A percentile compares a stretch with the other conserved stretches of the same genome.
phyloP scores from a whole-genome alignment of 2,888 invertebrate species.

The Pterobdella sp. region DNA sequence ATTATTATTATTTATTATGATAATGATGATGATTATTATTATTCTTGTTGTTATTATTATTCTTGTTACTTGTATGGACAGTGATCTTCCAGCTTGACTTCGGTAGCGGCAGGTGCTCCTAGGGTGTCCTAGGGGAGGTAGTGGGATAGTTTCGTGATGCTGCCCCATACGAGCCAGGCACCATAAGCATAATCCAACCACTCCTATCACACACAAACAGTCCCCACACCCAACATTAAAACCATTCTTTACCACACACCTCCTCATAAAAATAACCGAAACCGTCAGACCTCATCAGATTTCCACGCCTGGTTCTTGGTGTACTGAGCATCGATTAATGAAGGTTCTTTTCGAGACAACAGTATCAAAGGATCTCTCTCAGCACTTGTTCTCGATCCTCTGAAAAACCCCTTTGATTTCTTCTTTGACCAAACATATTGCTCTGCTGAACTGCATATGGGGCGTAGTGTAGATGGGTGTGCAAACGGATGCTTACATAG shows the following conservation, averaged over 20 bases:
- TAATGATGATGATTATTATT: too few species aligned
- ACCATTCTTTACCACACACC: not conserved
- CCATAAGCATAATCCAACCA: slow-evolving; percentile 9
- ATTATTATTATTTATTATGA: too few species aligned
- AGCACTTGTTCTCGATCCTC: slow-evolving; percentile 84
- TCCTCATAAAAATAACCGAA: not conserved
- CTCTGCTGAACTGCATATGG: slow-evolving; percentile 56
- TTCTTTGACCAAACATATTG: slow-evolving; percentile 72
- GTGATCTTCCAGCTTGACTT: slow-evolving; percentile 80
- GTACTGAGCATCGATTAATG: slow-evolving; percentile 81
- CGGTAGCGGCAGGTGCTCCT: slow-evolving; percentile 70
- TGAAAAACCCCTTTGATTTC: slow-evolving; percentile 64
- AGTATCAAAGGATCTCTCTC: slow-evolving; percentile 80
- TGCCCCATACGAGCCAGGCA: not conserved
- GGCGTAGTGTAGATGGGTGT: too few species aligned
- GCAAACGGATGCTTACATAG: not conserved
- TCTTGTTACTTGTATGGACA: slow-evolving; percentile 69
- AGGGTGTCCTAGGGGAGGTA: slow-evolving; percentile 67
- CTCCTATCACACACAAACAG: not conserved
- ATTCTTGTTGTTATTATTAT: too few species aligned
- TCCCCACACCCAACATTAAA: not conserved
- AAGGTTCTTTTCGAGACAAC: slow-evolving; percentile 58
- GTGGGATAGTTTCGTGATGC: not conserved
- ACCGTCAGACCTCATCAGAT: slow-evolving; percentile 63
- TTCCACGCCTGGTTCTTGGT: slow-evolving; percentile 99